A percentile compares a stretch with the other conserved stretches of the same genome.
Evolutionary conservation across 1,140 invertebrate species (phyloP).

Genomic region (Monomorium pharaonis): DNA sequence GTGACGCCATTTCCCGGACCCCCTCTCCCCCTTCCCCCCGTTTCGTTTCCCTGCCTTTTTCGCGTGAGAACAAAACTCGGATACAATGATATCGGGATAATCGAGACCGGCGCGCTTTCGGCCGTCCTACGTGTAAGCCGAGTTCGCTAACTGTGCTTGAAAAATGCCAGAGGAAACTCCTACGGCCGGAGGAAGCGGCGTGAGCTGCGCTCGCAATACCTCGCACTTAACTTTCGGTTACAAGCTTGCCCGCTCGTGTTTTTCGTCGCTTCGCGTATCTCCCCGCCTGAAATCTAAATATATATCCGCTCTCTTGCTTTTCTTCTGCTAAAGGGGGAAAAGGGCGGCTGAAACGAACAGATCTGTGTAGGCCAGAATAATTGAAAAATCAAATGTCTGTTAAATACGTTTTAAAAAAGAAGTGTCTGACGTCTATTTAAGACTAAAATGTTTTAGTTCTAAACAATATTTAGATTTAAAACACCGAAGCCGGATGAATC

Average conservation of each 20-base stretch:
- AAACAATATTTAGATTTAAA: no score
- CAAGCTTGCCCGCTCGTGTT: neutral
- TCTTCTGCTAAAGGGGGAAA: neutral
- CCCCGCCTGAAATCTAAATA: neutral
- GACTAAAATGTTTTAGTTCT: no score
- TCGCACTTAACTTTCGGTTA: neutral
- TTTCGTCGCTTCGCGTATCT: neutral
- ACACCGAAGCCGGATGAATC: no score
- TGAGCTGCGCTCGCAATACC: neutral
- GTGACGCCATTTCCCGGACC: constrained; percentile 60
- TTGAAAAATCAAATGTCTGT: neutral
- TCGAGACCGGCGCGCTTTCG: constrained; percentile 63
- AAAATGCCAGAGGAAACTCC: constrained; percentile 17
- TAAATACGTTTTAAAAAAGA: neutral
- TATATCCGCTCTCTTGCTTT: neutral
- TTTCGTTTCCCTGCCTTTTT: constrained; percentile 62
- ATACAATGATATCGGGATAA: constrained; percentile 66
- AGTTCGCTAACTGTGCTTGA: constrained; percentile 37
- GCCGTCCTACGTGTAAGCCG: constrained; percentile 48
- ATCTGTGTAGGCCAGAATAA: neutral
- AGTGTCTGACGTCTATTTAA: no score
- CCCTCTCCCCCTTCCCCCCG: no score
- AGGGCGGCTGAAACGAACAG: neutral
- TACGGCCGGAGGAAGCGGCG: neutral
- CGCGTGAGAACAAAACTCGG: constrained; percentile 64